Evolutionary conservation across 2,797 vertebrate genomes (phyloP).

Genomic region (Gobio occitaniae): DNA sequence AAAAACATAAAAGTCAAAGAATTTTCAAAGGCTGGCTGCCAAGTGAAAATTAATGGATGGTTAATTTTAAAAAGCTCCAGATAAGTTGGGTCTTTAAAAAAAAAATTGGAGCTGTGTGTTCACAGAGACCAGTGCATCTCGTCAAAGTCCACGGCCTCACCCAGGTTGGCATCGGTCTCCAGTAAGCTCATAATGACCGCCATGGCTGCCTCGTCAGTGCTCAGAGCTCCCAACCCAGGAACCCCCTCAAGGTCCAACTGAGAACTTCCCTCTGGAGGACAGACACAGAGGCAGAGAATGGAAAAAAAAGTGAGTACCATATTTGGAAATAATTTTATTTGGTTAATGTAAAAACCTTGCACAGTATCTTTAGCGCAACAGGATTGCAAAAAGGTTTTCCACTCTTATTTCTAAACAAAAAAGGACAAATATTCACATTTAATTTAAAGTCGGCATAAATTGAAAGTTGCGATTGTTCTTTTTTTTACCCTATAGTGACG

Average conservation of each 20-base stretch:
- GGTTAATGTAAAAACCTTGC: background rate
- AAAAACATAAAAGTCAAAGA: constrained; percentile 26
- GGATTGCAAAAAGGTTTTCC: background rate
- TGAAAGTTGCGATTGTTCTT: no score
- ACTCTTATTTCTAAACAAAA: background rate
- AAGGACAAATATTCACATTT: background rate
- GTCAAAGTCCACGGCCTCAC: constrained; percentile 84
- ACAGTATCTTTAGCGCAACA: background rate
- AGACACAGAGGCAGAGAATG: constrained; percentile 1
- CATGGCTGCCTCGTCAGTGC: constrained; percentile 87
- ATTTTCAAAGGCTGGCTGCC: constrained; percentile 39
- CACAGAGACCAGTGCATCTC: constrained; percentile 91
- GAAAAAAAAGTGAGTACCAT: background rate
- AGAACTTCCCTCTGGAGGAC: constrained; percentile 77
- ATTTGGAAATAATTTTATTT: background rate
- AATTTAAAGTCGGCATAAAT: background rate
- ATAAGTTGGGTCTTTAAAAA: constrained; percentile 17
- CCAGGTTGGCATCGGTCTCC: constrained; percentile 89
- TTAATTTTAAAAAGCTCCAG: constrained; percentile 36
- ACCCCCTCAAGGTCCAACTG: constrained; percentile 89
- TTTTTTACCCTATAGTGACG: no score
- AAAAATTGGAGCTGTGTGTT: constrained; percentile 46
- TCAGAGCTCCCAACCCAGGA: constrained; percentile 77
- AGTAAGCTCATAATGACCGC: constrained; percentile 93
- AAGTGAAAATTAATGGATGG: constrained; percentile 34